phyloP scores from a whole-genome alignment of 2,888 invertebrate species.

The Kuschelorhynchus macadamiae region DNA sequence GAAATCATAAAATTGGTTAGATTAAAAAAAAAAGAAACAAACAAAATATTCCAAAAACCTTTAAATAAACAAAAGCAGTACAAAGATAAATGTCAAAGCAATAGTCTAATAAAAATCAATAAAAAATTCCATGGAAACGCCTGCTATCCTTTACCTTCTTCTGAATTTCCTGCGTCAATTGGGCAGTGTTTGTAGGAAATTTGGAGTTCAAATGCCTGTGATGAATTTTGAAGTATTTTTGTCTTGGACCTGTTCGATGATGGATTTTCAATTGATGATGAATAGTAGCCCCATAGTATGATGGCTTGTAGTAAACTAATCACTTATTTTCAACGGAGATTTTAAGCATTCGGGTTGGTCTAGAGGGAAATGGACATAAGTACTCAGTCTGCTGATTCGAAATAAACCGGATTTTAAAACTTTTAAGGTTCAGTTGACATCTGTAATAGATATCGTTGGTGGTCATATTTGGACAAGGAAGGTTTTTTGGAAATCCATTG shows the following conservation, averaged over 20 bases:
- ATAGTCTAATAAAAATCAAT: too few relatives aligned
- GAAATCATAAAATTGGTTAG: too few relatives aligned
- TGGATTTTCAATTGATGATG: background rate
- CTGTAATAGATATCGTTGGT: conserved; percentile 52
- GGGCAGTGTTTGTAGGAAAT: background rate
- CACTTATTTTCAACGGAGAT: background rate
- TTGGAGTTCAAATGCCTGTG: background rate
- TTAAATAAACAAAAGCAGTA: background rate
- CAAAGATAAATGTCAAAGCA: background rate
- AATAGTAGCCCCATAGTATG: conserved; percentile 2
- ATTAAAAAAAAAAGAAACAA: background rate
- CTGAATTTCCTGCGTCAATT: background rate
- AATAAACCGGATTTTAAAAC: conserved; percentile 52
- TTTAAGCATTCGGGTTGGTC: conserved; percentile 6
- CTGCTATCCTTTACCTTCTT: background rate
- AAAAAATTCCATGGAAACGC: background rate
- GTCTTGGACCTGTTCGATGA: background rate
- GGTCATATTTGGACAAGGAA: conserved; percentile 53
- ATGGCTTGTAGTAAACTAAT: conserved; percentile 5
- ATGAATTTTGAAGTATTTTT: background rate
- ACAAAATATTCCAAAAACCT: conserved; percentile 5
- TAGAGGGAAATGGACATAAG: conserved; percentile 5
- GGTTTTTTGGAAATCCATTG: conserved; percentile 36
- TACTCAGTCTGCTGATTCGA: conserved; percentile 20
- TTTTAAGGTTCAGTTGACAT: conserved; percentile 49